Conservation (phyloP, 2,113 vertebrate species). For the Platichthys flesus region DNA sequence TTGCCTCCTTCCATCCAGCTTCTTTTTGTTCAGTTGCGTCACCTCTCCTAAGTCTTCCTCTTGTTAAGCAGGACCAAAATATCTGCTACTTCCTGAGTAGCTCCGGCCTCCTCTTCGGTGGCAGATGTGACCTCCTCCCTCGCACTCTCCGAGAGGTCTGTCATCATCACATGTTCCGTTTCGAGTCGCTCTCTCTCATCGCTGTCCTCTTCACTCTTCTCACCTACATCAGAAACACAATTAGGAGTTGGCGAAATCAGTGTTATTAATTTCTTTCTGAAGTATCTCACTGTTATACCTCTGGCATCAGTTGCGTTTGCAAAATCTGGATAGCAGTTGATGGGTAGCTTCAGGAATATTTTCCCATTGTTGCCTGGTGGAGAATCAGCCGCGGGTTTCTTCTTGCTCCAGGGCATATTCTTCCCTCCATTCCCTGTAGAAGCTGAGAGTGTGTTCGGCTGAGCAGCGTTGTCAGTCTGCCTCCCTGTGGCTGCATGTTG, state of each 20-base stretch:
- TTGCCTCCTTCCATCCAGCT: not conserved
- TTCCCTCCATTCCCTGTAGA: conserved; percentile 10
- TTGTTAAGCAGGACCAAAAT: conserved; percentile 74
- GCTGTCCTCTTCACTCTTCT: conserved; percentile 8
- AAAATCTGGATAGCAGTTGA: not conserved
- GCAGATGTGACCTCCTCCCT: conserved; percentile 43
- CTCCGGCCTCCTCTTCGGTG: not conserved
- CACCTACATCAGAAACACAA: conserved; percentile 34
- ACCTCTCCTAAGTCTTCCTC: conserved; percentile 33
- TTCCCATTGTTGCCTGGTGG: not conserved
- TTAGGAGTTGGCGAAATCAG: not conserved
- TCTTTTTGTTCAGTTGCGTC: not conserved
- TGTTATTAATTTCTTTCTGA: not conserved
- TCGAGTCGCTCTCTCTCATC: conserved; percentile 32
- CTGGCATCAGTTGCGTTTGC: not conserved
- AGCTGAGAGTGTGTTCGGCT: not conserved
- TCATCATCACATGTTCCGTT: conserved; percentile 10
- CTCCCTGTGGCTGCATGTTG: conserved; percentile 65
- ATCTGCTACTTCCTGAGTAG: conserved; percentile 62
- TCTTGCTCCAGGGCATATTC: conserved; percentile 17
- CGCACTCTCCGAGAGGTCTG: not conserved
- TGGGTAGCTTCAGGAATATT: conserved; percentile 7
- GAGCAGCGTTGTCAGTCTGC: conserved; percentile 57
- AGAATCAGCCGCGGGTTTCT: conserved; percentile 3
- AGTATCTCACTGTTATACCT: conserved; percentile 45